Base-by-base conservation (phyloP, 2,797 vertebrate species). In the Peromyscus attwateri region DNA sequence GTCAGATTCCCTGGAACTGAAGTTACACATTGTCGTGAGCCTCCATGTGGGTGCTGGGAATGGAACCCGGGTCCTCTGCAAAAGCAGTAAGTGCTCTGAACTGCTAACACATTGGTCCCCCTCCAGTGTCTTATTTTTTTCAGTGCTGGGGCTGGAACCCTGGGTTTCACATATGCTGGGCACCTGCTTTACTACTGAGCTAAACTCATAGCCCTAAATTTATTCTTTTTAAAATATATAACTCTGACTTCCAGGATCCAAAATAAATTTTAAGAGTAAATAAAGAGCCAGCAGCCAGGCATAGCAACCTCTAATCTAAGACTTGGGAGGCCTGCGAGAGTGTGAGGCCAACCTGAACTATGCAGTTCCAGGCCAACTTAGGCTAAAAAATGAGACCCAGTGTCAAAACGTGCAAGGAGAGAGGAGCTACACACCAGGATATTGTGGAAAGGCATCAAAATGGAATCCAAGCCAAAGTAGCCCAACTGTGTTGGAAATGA, bases 231-330 rank as follows among this genome's bases (percentile, higher is more conserved):
- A 80, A 68, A 73, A 27, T 75, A 75, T 52, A 37, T 9, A 66
- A 66, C 40, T 91, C 60, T 68, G 71, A 55, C 16, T 89, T 89
- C 64, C 49, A 95, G 73, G 84, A 70, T 92, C 82, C 68, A 87
- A 31, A 84, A 34, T 14, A 81, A 29, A 81, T 19, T 43, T 37
- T 75, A 64, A 91, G 62, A 79, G 66, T 76, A 85, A 95, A 89
- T 71, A 87, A 66, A 17, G 71, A 68, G 55, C 70, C 57, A 64
- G 52, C 17, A 27, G 37, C 57, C 27, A 40, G 19, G 17, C 7
- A 1, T 34, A 57, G 19, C 21, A 43, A 40, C 29, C 55, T 89
- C 13, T 60, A 76, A 14, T 75, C n/a, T 55, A 55, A 76, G 71
- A 75, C 19, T 43, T 60, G 52, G 55, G 55, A 89, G 70, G 9